Conservation (phyloP, 2,888 invertebrate genomes). For the Sarcophaga rosellei region DNA sequence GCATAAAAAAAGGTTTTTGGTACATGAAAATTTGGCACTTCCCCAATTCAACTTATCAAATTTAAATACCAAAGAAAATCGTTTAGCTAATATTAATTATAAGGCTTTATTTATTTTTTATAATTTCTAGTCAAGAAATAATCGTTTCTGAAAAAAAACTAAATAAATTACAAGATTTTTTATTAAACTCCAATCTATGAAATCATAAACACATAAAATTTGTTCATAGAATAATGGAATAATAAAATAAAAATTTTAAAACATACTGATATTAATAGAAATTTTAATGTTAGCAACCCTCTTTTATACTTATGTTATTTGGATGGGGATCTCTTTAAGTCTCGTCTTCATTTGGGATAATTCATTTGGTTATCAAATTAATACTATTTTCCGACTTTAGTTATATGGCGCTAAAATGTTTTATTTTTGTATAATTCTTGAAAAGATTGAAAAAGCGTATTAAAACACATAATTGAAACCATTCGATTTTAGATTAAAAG, state of each 20-base stretch:
- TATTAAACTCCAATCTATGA: slow-evolving; percentile 37
- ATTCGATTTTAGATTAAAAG: too few relatives aligned
- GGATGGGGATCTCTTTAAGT: neutral
- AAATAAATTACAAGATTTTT: slow-evolving; percentile 40
- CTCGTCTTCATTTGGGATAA: neutral
- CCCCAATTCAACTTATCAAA: neutral
- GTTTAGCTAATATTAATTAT: slow-evolving; percentile 2
- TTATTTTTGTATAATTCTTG: too few relatives aligned
- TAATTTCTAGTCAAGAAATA: slow-evolving; percentile 43
- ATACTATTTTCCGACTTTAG: too few relatives aligned
- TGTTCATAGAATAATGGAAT: slow-evolving; percentile 39
- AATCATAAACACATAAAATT: slow-evolving; percentile 35
- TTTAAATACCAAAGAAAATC: slow-evolving; percentile 26
- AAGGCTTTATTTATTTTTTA: slow-evolving; percentile 16
- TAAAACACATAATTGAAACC: too few relatives aligned
- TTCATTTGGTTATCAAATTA: too few relatives aligned
- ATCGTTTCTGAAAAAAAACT: slow-evolving; percentile 27
- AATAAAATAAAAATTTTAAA: slow-evolving; percentile 39
- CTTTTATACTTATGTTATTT: neutral
- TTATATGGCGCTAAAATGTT: too few relatives aligned
- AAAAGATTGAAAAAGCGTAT: too few relatives aligned
- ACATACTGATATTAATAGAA: neutral
- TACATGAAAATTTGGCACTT: neutral
- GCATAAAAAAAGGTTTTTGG: neutral
- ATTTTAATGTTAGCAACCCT: too few relatives aligned